Evolutionary conservation across 1,140 invertebrate genomes (phyloP).

Genomic region (Caenorhabditis elegans): WBcel235 BX284605.5:6125001-6125500

Average conservation of each 20-base stretch:
- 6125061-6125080: conserved; percentile 49
- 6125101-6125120: conserved; percentile 49
- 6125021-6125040: conserved; percentile 51
- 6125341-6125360: conserved; percentile 50
- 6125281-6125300: conserved; percentile 46
- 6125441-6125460: conserved; percentile 45
- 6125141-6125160: conserved; percentile 44
- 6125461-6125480: conserved; percentile 47
- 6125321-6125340: conserved; percentile 51
- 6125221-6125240: conserved; percentile 46
- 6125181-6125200: conserved; percentile 48
- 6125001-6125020: conserved; percentile 42
- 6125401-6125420: conserved; percentile 35
- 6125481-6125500: conserved; percentile 47
- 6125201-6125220: conserved; percentile 47
- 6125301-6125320: conserved; percentile 53
- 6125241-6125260: conserved; percentile 46
- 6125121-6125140: conserved; percentile 43
- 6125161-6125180: conserved; percentile 51
- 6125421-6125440: conserved; percentile 42
- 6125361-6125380: conserved; percentile 46
- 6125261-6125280: conserved; percentile 42
- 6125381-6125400: conserved; percentile 48
- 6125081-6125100: conserved; percentile 47
- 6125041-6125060: conserved; percentile 54